Base-by-base conservation (phyloP, 2,797 vertebrate genomes). In the Aplochiton taeniatus region DNA sequence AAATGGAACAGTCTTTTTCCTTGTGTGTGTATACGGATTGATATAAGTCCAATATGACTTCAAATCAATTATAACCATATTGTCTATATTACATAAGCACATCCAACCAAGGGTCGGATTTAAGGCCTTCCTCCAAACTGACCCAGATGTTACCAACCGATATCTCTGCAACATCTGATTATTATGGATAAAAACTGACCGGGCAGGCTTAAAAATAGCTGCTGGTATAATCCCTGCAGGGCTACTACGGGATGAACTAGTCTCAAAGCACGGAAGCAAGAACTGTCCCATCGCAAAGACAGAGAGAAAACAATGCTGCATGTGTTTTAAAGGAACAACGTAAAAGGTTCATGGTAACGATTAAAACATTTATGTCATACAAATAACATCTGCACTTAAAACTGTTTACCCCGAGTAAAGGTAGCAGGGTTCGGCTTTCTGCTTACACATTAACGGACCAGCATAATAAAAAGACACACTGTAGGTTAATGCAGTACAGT, bases 161-260 rank as follows among this genome's bases (percentile, higher is more conserved):
- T 51, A 78, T 62, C 61, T 18, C 52, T 20, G 56, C 55, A 63
- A 55, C 41, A 82, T 62, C 82, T 72, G 16, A 72, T 80, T 55
- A 55, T 44, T 68, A 68, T 81, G 67, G 70, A 80, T 66, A 71
- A 77, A 88, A 66, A 44, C 52, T 47, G 74, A 66, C 31, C 77
- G 79, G 69, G 49, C 64, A 48, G 8, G 66, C 73, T 82, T 84
- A 80, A 86, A 72, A 85, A 88, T 75, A 82, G 74, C 73, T 73
- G 74, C 73, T 73, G 66, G 61, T 68, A 70, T 83, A 89, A 90
- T 88, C 88, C 78, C 76, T 73, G 68, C 74, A 74, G 17, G 54
- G 60, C 31, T 42, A 31, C 31, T 31, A 53, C 43, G 46, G n/a
- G 46, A 51, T 66, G 64, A 76, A 70, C 66, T 58, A 51, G 20